These are phyloP conservation scores for Tethya wilhelma DNA, from an alignment of 37 sponge, comb jelly and placozoan genomes.

Conservation along the genomic window DNA sequence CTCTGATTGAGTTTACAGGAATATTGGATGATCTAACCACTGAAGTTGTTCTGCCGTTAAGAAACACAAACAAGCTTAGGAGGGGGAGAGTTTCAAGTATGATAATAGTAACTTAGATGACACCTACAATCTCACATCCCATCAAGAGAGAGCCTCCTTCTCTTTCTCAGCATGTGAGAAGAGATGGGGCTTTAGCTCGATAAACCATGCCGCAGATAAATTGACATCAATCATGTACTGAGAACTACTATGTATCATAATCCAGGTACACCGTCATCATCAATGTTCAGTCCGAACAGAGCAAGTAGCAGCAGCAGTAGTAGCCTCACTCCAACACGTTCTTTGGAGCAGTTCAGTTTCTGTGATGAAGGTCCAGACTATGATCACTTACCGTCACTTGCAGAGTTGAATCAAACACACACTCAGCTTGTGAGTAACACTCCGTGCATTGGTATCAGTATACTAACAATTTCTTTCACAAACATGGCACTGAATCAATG, in stretches of 20 bases:
- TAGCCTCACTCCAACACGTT: neutral
- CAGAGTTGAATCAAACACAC: conserved; percentile 8
- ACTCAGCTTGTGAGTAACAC: conserved; percentile 7
- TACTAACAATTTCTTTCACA: neutral
- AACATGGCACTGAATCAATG: neutral
- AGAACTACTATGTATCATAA: neutral
- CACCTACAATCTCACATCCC: too few relatives aligned
- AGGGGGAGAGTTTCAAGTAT: too few relatives aligned
- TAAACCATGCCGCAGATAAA: too few relatives aligned
- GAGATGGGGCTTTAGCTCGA: too few relatives aligned
- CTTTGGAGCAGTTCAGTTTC: neutral
- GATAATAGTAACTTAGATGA: too few relatives aligned
- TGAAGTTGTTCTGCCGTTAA: conserved; percentile 23
- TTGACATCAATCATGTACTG: too few relatives aligned
- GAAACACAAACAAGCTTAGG: neutral
- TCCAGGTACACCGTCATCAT: neutral
- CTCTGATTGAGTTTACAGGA: conserved; percentile 22
- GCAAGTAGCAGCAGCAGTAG: neutral
- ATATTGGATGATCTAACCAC: neutral
- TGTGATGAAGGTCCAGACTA: conserved; percentile 4
- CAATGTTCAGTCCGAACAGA: neutral
- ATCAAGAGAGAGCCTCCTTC: too few relatives aligned
- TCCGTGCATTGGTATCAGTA: neutral
- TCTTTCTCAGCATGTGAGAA: too few relatives aligned
- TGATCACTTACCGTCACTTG: conserved; percentile 23